Base-by-base conservation (phyloP, 2,797 vertebrate species). In the Cuculus canorus region DNA sequence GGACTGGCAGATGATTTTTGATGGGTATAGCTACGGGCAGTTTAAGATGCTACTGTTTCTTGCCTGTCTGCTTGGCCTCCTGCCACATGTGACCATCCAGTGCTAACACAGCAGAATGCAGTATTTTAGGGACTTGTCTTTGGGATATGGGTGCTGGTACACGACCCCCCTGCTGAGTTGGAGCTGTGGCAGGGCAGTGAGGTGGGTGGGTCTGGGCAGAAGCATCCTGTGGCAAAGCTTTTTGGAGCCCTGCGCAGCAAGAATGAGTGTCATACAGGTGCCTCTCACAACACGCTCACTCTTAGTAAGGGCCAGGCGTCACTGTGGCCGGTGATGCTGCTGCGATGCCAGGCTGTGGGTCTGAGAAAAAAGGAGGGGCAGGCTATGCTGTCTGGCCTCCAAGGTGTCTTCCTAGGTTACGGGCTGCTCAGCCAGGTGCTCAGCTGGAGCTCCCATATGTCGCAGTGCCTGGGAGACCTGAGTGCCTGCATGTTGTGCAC, bases 201-300 rank as follows among this genome's bases (percentile, higher is more conserved):
- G n/a, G 24, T 5, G 37, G 71, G 54, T 47, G 61, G 60, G 10
- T 10, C 32, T 53, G 47, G 21, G 2, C 4, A 78, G 84, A 47
- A 56, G 68, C 35, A 21, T 6, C n/a, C 66, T 35, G 41, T 6
- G 4, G 56, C 1, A 3, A n/a, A 24, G 13, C 3, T 56, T 57
- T 41, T 12, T 61, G 30, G 54, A 72, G 39, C 35, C 41, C 82
- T 5, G 32, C 1, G 0, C 32, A 32, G 33, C 0, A 7, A 73
- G 69, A 19, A 8, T 0, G 0, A 21, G 19, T 1, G 13, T 22
- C 1, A 2, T 6, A 30, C 4, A 1, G 64, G 3, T 10, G 17
- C 47, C 45, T 61, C 37, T 24, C 25, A 23, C 15, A 11, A 4
- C 0, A 2, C 0, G 1, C 35, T 60, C 19, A 17, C 33, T 57